A percentile compares a stretch with the other conserved stretches of the same genome.
Evolutionary conservation across 2,113 vertebrate genomes (phyloP).

Genomic region (Edolisoma coerulescens): DNA sequence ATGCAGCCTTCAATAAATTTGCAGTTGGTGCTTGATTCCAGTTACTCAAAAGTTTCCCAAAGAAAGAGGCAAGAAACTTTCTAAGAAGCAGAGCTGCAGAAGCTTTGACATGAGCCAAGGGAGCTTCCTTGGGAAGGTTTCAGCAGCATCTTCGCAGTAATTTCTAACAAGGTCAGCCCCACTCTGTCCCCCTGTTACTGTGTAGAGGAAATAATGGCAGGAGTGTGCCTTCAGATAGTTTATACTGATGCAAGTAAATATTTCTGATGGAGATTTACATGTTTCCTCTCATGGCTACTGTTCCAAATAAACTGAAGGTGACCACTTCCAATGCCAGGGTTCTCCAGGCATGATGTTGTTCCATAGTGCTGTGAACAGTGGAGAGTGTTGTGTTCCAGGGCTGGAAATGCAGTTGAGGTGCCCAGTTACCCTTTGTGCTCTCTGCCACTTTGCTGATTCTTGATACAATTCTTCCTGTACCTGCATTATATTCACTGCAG

Average conservation of each 20-base stretch:
- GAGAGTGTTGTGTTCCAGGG: background rate
- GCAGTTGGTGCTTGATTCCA: background rate
- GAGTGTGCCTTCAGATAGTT: background rate
- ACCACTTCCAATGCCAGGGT: background rate
- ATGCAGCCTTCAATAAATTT: conserved; percentile 8
- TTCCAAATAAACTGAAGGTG: background rate
- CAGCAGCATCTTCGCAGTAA: background rate
- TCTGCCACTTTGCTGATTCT: background rate
- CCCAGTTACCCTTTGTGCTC: background rate
- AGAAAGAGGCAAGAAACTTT: background rate
- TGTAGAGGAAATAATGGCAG: background rate
- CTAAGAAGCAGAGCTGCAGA: background rate
- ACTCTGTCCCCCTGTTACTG: background rate
- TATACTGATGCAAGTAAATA: background rate
- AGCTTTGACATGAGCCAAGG: background rate
- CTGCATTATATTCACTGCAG: background rate
- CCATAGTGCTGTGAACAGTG: background rate
- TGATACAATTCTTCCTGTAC: background rate
- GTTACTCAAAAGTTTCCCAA: background rate
- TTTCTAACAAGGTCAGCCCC: background rate
- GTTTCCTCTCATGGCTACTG: background rate
- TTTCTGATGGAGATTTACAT: background rate
- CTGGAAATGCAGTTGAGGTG: background rate
- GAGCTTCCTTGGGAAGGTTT: background rate
- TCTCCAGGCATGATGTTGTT: background rate